Base-by-base conservation (phyloP, 2,888 invertebrate genomes). In the Aspidiotus rigidus region DNA sequence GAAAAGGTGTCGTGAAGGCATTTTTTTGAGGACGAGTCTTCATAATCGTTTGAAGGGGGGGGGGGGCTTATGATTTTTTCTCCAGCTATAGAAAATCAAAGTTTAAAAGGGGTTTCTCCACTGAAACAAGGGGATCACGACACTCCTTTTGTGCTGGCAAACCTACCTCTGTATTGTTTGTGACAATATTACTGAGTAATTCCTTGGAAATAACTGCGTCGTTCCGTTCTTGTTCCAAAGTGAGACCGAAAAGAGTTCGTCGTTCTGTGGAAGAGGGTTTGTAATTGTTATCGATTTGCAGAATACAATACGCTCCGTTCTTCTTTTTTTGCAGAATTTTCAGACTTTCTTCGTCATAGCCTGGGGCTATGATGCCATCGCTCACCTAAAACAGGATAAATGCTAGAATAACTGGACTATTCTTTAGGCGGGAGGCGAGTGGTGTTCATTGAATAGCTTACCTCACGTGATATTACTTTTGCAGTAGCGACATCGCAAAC, bases 341-440 rank as follows among this genome's bases (percentile, higher is more conserved):
- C 54, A 98, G 78, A 2, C 98, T 98, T 74, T 88, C 90, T 0
- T 84, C 80, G 0, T 86, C 82, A 77, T 93, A 99, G 0, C 89
- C 92, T 0, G 98, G 97, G 0, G 98, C 98, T 74, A 99, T 90
- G 62, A 99, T 88, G n/a, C 98, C 98, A 79, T 99, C 98, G 0
- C 97, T 98, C 0, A 98, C 97, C 81, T 96, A 88, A 49, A 49
- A 49, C 49, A 28, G 5, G 28, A 28, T 28, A 5, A n/a, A 28
- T 28, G 5, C 28, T 5, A 5, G 5, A 28, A 28, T 28, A 28
- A 28, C 5, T 28, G 1, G 28, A 28, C 5, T 5, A 5, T 28
- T 28, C 5, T 28, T 28, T 5, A 28, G 5, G 5, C 5, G 28
- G 28, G 5, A 5, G 5, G 28, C 5, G 28, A 28, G 2, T 28